Base-by-base conservation (phyloP, 2,797 vertebrate species). In the Rousettus madagascariensis region DNA sequence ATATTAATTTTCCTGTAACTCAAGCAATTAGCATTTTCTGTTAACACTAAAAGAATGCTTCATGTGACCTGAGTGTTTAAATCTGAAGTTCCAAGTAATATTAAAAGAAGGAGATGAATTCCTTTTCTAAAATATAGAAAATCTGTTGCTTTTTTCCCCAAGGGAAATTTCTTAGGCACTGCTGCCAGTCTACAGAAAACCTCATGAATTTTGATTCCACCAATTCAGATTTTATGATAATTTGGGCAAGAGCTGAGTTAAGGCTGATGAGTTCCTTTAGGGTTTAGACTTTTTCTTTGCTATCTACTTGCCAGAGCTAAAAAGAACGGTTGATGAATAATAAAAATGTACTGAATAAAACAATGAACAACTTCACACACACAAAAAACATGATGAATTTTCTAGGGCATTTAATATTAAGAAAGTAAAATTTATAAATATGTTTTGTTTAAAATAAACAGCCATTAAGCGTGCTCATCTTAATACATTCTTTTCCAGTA, bases 381-480 rank as follows among this genome's bases (percentile, higher is more conserved):
- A 43, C 49, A 16, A 87, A 38, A 94, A 92, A 92, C 7, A 41
- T 68, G 19, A 51, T 51, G 33, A 53, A 65, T 51, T 95, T 83
- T 86, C 79, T 43, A 36, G 22, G 17, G 9, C 22, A 55, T 36
- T 88, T 89, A 91, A 82, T 8, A 92, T 46, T 85, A 71, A 89
- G 38, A 77, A 61, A 66, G 4, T 12, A 41, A 20, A 51, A 89
- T 13, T 59, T 89, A 88, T 68, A 69, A 79, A 74, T n/a, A 68
- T 43, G 71, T 30, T 51, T 30, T 41, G 77, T 90, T 95, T 85
- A 92, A 78, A 94, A 87, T 61, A 86, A 95, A 66, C 17, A 61
- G 28, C 51, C 38, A 86, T 46, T 94, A 87, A 80, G 46, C 1
- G 53, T 26, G 5, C 5, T 85, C 65, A 87, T 65, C 80, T 94